Evolutionary conservation across 2,113 vertebrate species (phyloP), one percentile per base, ranked within the genome.

Genomic region (Crotalus helleri): DNA sequence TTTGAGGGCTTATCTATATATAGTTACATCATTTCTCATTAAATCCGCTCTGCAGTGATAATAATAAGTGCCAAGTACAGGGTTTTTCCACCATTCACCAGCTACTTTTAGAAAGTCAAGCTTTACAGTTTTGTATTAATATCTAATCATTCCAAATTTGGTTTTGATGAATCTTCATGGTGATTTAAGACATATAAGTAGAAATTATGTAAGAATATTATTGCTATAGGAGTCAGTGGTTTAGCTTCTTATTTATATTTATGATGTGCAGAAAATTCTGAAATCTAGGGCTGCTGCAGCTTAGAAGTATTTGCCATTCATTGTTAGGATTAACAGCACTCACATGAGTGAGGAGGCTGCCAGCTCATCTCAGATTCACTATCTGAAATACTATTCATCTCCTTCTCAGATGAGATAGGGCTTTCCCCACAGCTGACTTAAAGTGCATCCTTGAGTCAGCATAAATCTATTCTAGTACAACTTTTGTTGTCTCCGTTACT

Each of bases 1-100:
- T 94, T 95, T 93, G 92, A 89, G 90, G 93, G 95, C 69, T 0
- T 44, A 23, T 92, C 94, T 97, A 96, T 97, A 97, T 97, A 97
- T 96, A 97, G 93, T 85, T 10, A 7, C 4, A 94, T 92, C 54
- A 96, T 91, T 96, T 97, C 93, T 96, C 96, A 49, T 89, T 90
- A 93, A 90, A 93, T 49, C 89, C 0, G 0, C 91, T 96, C 12
- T 51, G 89, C 64, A 93, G 89, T 95, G 92, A 44, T 0, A 0
- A 53, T 92, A 0, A 69, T 90, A 89, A 88, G 33, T 93, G 53
- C 29, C 85, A 59, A 29, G 1, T 10, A 29, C 33, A 29, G 88
- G 19, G 54, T 19, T 46, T 90, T 58, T 8, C 26, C 15, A 15
- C 17, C 9, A 44, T 69, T 90, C 89, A 11, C n/a, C 69, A 54